A percentile compares a stretch with the other conserved stretches of the same genome.
Evolutionary conservation across 1,140 invertebrate genomes (phyloP).

Genomic region (Trichonephila clavipes): DNA sequence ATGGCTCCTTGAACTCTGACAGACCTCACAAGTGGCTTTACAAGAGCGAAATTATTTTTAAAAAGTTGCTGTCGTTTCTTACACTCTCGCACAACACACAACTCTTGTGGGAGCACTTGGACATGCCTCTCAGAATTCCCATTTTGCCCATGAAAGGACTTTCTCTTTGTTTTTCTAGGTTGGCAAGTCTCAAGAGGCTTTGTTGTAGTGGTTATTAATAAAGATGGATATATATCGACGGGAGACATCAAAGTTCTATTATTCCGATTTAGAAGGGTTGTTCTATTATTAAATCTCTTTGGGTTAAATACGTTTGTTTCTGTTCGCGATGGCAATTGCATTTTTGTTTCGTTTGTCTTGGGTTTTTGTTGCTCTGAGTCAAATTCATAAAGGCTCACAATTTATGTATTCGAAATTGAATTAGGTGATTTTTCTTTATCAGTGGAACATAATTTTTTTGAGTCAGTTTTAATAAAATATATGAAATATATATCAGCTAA

Average conservation of each 20-base stretch:
- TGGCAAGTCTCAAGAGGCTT: neutral
- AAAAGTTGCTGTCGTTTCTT: neutral
- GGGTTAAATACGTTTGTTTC: neutral
- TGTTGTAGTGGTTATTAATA: constrained; percentile 29
- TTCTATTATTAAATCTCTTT: neutral
- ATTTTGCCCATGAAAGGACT: constrained; percentile 34
- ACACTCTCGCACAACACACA: neutral
- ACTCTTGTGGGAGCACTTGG: neutral
- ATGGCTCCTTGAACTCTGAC: constrained; percentile 48
- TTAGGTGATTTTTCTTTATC: too few species aligned
- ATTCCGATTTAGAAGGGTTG: constrained; percentile 17
- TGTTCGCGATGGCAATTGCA: too few species aligned
- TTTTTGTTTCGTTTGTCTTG: too few species aligned
- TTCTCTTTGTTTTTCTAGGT: neutral
- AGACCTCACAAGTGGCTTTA: constrained; percentile 55
- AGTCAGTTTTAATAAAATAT: too few species aligned
- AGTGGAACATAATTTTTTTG: too few species aligned
- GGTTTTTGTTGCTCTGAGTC: too few species aligned
- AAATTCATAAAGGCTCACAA: too few species aligned
- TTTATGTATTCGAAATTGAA: too few species aligned
- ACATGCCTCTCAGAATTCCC: neutral
- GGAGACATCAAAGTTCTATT: constrained; percentile 56
- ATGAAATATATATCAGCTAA: too few species aligned
- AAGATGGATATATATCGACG: constrained; percentile 17
- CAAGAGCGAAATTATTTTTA: constrained; percentile 33